Evolutionary conservation across 2,888 invertebrate species (phyloP).

Genomic region (Conus canariensis): DNA sequence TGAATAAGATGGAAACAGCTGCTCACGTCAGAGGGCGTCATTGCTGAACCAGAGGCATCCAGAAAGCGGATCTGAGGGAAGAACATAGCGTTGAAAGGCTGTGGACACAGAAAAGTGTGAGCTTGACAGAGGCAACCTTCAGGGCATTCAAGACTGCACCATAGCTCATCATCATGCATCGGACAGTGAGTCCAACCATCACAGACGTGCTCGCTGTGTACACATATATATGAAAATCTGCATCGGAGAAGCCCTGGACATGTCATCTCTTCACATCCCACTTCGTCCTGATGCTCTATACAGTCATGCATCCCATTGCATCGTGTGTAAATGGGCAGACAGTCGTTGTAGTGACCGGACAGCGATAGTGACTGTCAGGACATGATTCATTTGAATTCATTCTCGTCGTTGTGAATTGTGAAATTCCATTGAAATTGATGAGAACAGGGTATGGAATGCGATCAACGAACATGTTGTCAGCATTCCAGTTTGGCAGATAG

Average conservation of each 20-base stretch:
- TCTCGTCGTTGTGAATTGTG: background rate
- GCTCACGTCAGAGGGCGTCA: background rate
- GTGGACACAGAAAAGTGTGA: background rate
- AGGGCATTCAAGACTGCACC: background rate
- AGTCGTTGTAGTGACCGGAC: constrained; percentile 7
- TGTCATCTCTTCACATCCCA: background rate
- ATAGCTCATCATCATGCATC: background rate
- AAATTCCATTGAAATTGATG: background rate
- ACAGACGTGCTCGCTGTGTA: background rate
- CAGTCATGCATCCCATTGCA: background rate
- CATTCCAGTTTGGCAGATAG: too few species aligned
- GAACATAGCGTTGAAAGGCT: background rate
- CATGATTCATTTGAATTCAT: background rate
- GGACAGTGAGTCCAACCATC: constrained; percentile 10
- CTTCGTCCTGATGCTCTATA: background rate
- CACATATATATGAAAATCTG: background rate
- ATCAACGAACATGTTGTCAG: too few species aligned
- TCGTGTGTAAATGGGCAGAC: constrained; percentile 15
- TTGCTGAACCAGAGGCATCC: background rate
- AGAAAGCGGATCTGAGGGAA: background rate
- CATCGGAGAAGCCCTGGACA: background rate
- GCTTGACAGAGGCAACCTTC: background rate
- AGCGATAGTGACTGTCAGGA: constrained; percentile 10
- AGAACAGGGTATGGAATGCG: background rate
- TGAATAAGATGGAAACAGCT: background rate